Evolutionary conservation across 2,113 vertebrate genomes (phyloP).

Genomic region (Oncorhynchus clarkii): DNA sequence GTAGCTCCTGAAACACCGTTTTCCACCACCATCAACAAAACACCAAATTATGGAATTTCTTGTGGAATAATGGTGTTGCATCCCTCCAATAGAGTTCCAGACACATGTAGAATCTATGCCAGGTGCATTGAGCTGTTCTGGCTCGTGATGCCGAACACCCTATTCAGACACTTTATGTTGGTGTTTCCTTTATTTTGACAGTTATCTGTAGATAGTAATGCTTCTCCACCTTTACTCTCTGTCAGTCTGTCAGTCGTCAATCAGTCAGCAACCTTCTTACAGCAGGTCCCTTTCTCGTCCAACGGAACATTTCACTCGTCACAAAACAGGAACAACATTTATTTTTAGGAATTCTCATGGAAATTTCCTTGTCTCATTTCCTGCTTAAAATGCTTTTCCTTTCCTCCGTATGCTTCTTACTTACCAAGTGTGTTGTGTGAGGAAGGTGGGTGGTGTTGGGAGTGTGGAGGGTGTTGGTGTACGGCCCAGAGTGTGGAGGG

Average conservation of each 20-base stretch:
- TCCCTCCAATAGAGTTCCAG: too few species aligned
- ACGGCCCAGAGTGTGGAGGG: not conserved
- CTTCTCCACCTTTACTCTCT: not conserved
- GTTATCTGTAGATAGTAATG: too few species aligned
- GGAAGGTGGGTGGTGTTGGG: not conserved
- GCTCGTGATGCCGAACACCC: too few species aligned
- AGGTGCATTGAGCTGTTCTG: too few species aligned
- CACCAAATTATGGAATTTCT: too few species aligned
- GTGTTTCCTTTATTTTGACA: too few species aligned
- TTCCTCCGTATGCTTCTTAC: conserved; percentile 3
- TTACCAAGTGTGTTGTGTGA: conserved; percentile 3
- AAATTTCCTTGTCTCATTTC: not conserved
- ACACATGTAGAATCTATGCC: too few species aligned
- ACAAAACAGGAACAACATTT: not conserved
- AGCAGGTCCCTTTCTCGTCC: not conserved
- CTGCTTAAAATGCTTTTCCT: conserved; percentile 9
- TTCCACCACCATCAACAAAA: too few species aligned
- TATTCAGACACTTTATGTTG: too few species aligned
- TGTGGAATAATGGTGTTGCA: too few species aligned
- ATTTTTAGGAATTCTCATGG: not conserved
- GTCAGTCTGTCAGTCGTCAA: not conserved
- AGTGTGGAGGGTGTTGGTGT: not conserved
- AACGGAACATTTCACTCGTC: not conserved
- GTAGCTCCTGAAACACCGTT: too few species aligned
- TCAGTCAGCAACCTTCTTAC: not conserved